phyloP scores from a whole-genome alignment of 2,888 invertebrate species.

The Meteorus colon region DNA sequence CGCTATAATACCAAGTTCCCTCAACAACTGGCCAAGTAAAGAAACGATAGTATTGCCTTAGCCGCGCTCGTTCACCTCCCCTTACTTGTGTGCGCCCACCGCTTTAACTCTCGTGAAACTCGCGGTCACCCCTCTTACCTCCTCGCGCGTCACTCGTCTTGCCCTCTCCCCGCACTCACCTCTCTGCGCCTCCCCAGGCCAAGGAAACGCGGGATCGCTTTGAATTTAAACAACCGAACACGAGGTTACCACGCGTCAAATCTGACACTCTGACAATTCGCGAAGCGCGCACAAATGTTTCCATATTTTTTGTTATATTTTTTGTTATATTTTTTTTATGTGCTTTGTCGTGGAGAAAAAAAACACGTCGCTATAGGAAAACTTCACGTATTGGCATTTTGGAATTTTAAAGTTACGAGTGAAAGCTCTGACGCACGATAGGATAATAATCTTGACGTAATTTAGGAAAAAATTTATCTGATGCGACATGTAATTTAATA shows the following conservation, averaged over 20 bases:
- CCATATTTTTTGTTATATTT: constrained; percentile 17
- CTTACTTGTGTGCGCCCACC: constrained; percentile 35
- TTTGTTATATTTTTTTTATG: constrained; percentile 8
- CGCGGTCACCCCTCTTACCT: constrained; percentile 48
- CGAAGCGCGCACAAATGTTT: constrained; percentile 43
- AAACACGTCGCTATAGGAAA: neutral
- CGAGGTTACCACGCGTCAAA: constrained; percentile 74
- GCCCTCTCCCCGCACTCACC: constrained; percentile 46
- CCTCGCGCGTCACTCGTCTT: constrained; percentile 46
- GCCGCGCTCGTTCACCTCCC: constrained; percentile 37
- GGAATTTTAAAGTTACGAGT: neutral
- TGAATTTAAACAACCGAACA: constrained; percentile 73
- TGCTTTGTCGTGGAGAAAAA: neutral
- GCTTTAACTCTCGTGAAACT: constrained; percentile 28
- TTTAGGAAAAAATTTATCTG: neutral
- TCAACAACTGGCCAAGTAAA: constrained; percentile 41
- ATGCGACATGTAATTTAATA: neutral
- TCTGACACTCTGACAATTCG: constrained; percentile 65
- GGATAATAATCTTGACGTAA: neutral
- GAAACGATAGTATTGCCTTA: constrained; percentile 37
- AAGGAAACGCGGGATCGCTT: constrained; percentile 74
- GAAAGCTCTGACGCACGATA: neutral
- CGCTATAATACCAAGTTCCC: constrained; percentile 39
- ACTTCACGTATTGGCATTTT: neutral
- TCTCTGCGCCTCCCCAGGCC: constrained; percentile 60